Evolutionary conservation across 2,797 vertebrate genomes (phyloP).

Genomic region (Acanthis flammea): DNA sequence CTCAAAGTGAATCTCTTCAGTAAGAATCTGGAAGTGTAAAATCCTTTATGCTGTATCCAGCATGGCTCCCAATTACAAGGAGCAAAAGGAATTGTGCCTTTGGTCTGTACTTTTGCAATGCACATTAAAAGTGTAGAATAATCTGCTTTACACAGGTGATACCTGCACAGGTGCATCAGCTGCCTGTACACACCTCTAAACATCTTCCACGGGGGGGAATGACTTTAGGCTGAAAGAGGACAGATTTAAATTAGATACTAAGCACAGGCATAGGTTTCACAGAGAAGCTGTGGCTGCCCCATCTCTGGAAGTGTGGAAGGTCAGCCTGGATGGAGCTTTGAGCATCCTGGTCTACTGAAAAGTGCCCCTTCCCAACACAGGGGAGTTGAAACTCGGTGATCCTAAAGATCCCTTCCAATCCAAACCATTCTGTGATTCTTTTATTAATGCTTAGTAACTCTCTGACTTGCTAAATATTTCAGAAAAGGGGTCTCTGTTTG

Average conservation of each 20-base stretch:
- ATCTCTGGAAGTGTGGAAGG: not conserved
- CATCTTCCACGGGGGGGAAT: not conserved
- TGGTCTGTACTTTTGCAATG: not conserved
- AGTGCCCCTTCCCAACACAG: fast-evolving
- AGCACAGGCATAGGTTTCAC: not conserved
- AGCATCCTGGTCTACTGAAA: no score
- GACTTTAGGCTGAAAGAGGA: not conserved
- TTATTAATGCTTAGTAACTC: not conserved
- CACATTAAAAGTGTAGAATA: not conserved
- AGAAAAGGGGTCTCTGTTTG: not conserved
- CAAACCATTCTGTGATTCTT: not conserved
- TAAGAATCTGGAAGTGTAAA: not conserved
- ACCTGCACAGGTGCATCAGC: not conserved
- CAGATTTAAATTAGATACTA: not conserved
- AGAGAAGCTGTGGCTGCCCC: not conserved
- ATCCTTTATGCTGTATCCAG: not conserved
- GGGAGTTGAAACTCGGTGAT: fast-evolving
- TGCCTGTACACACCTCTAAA: not conserved
- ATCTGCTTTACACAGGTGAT: not conserved
- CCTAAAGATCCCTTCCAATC: not conserved
- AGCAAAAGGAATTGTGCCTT: not conserved
- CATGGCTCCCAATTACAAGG: not conserved
- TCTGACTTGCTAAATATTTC: not conserved
- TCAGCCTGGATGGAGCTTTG: no score
- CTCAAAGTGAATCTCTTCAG: not conserved